phyloP scores from a whole-genome alignment of 2,888 invertebrate species.

The Parelbella ahira region DNA sequence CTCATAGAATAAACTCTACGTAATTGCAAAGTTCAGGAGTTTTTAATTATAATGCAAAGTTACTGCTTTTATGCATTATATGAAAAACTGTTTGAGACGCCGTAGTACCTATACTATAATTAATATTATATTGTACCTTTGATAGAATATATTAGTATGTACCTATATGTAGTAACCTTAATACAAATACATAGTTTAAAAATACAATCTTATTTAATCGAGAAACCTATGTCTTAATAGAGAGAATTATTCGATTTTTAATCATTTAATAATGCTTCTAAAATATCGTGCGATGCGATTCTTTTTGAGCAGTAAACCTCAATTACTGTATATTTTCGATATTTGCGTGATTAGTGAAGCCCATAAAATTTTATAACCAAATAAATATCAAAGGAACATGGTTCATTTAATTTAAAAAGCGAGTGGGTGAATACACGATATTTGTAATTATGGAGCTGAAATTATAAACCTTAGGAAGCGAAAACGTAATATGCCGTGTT shows the following conservation, averaged over 20 bases:
- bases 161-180: no score
- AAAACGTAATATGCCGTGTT: slow-evolving; percentile 45
- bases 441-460: slow-evolving; percentile 18
- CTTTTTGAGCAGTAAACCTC: slow-evolving; percentile 5
- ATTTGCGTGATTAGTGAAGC: slow-evolving; percentile 19
- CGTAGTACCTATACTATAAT: no score
- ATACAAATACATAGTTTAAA: no score
- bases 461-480: slow-evolving; percentile 6
- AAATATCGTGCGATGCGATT: no score
- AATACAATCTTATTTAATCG: no score
- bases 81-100: no score
- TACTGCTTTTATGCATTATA: no score
- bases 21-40: slow-evolving; percentile 10
- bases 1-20: slow-evolving; percentile 9
- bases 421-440: slow-evolving; percentile 21
- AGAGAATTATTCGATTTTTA: no score
- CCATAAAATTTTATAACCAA: slow-evolving; percentile 23
- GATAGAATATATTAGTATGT: no score
- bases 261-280: no score
- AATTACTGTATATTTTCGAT: slow-evolving; percentile 21
- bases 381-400: slow-evolving; percentile 24
- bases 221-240: no score
- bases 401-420: slow-evolving; percentile 24
- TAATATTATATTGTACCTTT: no score
- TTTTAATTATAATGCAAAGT: slow-evolving; percentile 6